Evolutionary conservation across 2,113 vertebrate species (phyloP).

Genomic region (Hippocampus barbouri): DNA sequence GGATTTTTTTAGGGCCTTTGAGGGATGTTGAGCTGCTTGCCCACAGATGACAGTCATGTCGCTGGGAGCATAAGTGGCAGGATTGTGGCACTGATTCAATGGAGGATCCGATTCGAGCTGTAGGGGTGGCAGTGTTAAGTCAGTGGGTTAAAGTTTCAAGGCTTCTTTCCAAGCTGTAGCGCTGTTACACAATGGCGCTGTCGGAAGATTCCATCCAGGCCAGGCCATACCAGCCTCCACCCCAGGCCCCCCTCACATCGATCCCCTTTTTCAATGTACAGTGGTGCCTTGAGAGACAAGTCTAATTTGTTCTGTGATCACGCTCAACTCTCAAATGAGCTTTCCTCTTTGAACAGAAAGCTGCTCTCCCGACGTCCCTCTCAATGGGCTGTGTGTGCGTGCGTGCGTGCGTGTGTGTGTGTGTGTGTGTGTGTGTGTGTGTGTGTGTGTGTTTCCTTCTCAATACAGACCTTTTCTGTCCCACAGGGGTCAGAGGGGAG

Average conservation of each 20-base stretch:
- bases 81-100: conserved; percentile 48
- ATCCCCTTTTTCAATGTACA: not conserved
- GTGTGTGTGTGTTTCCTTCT: conserved; percentile 39
- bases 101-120: conserved; percentile 52
- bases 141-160: conserved; percentile 67
- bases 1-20: not conserved
- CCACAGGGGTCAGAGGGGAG: conserved; percentile 53
- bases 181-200: conserved; percentile 44
- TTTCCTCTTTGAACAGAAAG: not conserved
- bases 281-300: not conserved
- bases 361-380: conserved; percentile 47
- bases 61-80: conserved; percentile 52
- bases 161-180: conserved; percentile 37
- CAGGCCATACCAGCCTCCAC: not conserved
- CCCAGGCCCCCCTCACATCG: not conserved
- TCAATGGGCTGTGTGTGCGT: conserved; percentile 28
- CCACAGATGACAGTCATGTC: conserved; percentile 12
- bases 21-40: not conserved
- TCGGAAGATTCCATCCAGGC: conserved; percentile 3
- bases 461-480: conserved; percentile 55
- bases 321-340: not conserved
- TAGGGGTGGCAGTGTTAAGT: conserved; percentile 46
- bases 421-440: conserved; percentile 12
- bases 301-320: not conserved
- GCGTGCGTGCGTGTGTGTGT: conserved; percentile 22